Evolutionary conservation across 2,797 vertebrate species (phyloP).

Genomic region (Lates japonicus): DNA sequence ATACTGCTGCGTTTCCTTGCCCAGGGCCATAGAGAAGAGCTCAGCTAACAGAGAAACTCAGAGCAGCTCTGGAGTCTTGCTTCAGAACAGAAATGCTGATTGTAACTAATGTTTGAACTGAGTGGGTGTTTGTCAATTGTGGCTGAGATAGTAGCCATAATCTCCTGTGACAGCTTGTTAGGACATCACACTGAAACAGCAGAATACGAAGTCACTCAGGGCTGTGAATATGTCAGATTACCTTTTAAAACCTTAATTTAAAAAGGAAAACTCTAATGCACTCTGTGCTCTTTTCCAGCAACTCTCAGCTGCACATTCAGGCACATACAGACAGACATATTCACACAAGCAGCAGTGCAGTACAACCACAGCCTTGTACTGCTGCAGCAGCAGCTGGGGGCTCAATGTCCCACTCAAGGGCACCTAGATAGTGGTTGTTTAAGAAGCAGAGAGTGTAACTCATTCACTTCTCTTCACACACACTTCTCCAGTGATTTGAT

Average conservation of each 20-base stretch:
- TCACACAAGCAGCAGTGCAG: slow-evolving; percentile 27
- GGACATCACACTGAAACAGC: slow-evolving; percentile 35
- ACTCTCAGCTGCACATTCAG: slow-evolving; percentile 36
- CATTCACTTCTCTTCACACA: slow-evolving; percentile 13
- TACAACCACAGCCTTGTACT: slow-evolving; percentile 51
- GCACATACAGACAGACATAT: slow-evolving; percentile 29
- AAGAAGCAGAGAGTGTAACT: slow-evolving; percentile 24
- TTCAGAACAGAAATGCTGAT: slow-evolving; percentile 43
- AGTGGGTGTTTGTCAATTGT: slow-evolving; percentile 45
- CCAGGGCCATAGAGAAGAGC: slow-evolving; percentile 25
- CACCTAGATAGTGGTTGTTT: slow-evolving; percentile 41
- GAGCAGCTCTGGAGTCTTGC: slow-evolving; percentile 10
- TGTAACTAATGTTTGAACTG: slow-evolving; percentile 40
- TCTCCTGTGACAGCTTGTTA: slow-evolving; percentile 51
- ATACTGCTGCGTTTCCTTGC: slow-evolving; percentile 23
- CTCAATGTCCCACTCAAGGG: slow-evolving; percentile 55
- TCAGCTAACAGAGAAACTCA: slow-evolving; percentile 20
- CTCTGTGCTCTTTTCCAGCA: slow-evolving; percentile 28
- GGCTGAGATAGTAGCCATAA: slow-evolving; percentile 43
- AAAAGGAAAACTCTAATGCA: slow-evolving; percentile 13
- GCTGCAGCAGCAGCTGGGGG: slow-evolving; percentile 49
- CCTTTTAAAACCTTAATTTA: slow-evolving; percentile 44
- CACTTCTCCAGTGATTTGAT: slow-evolving; percentile 7
- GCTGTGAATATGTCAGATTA: slow-evolving; percentile 23
- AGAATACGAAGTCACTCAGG: slow-evolving; percentile 33